Conservation (phyloP, 2,797 vertebrate genomes). For the Carduelis carduelis region DNA sequence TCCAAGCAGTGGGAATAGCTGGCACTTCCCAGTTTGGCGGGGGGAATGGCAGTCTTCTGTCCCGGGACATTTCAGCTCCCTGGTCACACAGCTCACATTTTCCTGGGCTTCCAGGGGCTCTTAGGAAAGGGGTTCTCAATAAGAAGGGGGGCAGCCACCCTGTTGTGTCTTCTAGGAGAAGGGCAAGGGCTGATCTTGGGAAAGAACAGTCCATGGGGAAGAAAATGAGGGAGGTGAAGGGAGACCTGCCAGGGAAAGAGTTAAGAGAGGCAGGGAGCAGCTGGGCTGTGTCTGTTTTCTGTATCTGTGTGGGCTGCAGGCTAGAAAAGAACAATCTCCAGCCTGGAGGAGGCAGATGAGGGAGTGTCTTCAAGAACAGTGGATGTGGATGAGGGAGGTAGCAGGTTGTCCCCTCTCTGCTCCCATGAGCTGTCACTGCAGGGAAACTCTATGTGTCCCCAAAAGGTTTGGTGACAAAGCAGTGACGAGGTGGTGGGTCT, state of each 20-base stretch:
- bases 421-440: background rate
- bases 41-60: background rate
- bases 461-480: background rate
- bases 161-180: background rate
- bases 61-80: background rate
- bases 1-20: accelerated
- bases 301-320: background rate
- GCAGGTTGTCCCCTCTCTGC: background rate
- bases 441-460: background rate
- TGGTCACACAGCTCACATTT: background rate
- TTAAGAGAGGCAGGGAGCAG: background rate
- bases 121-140: background rate
- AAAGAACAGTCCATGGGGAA: background rate
- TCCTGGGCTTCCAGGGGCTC: background rate
- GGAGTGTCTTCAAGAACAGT: background rate
- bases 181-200: background rate
- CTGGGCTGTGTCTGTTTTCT: background rate
- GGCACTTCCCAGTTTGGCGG: background rate
- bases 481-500: background rate
- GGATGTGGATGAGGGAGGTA: background rate
- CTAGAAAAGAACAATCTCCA: background rate
- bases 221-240: background rate
- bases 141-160: background rate
- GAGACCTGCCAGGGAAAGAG: background rate
- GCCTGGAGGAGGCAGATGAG: background rate